Evolutionary conservation across 2,888 invertebrate genomes (phyloP).

Genomic region (Pogonocherus hispidulus): DNA sequence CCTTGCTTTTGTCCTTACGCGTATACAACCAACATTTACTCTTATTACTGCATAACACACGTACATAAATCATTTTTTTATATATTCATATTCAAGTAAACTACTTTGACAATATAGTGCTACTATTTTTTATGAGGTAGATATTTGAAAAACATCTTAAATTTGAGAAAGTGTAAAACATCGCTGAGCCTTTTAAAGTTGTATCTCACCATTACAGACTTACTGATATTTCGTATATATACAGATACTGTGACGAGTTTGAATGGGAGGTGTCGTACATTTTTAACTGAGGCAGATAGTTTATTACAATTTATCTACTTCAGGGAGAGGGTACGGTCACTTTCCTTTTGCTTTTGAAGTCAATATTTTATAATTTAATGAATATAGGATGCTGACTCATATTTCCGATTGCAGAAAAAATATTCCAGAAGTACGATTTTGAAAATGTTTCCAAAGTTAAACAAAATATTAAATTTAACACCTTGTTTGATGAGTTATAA

Average conservation of each 20-base stretch:
- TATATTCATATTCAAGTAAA: no score
- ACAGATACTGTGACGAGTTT: background rate
- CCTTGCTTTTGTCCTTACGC: background rate
- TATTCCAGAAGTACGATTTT: no score
- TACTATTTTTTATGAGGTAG: no score
- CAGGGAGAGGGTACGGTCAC: background rate
- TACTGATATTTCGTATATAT: background rate
- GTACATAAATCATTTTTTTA: background rate
- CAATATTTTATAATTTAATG: no score
- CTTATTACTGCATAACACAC: background rate
- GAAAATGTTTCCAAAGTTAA: no score
- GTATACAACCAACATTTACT: constrained; percentile 4
- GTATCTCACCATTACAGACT: background rate
- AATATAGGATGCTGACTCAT: no score
- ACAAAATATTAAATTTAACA: no score
- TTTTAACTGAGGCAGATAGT: background rate
- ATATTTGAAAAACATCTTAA: no score
- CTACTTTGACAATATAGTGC: no score
- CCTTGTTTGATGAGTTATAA: no score
- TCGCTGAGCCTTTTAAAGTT: background rate
- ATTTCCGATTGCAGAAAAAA: no score
- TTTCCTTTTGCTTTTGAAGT: background rate
- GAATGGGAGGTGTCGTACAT: background rate
- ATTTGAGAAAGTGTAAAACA: no score
- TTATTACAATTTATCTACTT: background rate